Evolutionary conservation across 2,113 vertebrate species (phyloP), one percentile per base, ranked within the genome.

Genomic region (Canis aureus): DNA sequence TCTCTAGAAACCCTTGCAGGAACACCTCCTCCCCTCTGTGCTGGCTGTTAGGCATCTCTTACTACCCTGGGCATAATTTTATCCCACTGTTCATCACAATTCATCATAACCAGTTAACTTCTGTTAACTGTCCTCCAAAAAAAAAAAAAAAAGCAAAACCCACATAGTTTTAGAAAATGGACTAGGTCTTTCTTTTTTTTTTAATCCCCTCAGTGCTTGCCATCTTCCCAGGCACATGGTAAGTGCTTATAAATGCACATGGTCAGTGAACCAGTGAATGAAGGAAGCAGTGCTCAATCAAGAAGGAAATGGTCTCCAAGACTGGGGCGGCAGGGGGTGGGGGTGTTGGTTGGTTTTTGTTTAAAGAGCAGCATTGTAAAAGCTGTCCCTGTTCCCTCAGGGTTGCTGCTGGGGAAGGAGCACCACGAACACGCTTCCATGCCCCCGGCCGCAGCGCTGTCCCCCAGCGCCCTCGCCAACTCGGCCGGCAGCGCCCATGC

Each of bases 371-470:
- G 51, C 22, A 6, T 17, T 96, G 82, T 84, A 43, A 66, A 32
- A 53, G 20, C 69, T 76, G 5, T 64, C 32, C 43, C 74, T 91
- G 79, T 71, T 20, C 92, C 96, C 95, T 15, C 97, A 99, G 99
- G 99, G n/a, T 71, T 99, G 89, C 98, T 99, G 8, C 89, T 98
- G 74, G 99, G 98, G 35, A 99, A 98, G 95, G 99, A 99, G 55
- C 97, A 97, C 82, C 98, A 98, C 0, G 99, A 99, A 2, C 98
- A 95, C 4, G 38, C 97, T 0, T 92, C 97, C 0, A 86, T 95
- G n/a, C 97, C 98, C 0, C 64, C 95, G 0, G 25, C 93, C 25
- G 29, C 80, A 8, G 97, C 82, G 23, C 97, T 98, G 96, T 93
- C 97, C 0, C 98, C 98, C 2, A 25, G 97, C 10, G 62, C 98